These are phyloP conservation scores for Baryphthengus martii DNA, from an alignment of 2,113 vertebrate species.

Conservation along the genomic window DNA sequence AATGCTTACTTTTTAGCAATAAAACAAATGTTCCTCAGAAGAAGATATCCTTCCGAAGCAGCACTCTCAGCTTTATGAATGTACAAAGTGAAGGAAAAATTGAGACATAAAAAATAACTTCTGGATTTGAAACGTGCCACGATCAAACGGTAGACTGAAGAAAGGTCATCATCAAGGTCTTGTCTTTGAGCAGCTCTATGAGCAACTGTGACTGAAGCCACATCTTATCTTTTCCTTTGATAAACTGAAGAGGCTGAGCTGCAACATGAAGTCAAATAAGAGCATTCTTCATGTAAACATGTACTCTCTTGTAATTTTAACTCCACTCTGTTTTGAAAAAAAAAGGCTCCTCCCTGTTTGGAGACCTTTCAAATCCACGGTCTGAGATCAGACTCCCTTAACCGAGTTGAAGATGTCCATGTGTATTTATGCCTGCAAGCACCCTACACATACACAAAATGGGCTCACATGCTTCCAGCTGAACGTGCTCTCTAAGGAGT, in stretches of 20 bases:
- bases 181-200: not conserved
- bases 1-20: conserved; percentile 21
- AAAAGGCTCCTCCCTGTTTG: not conserved
- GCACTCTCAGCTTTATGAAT: not conserved
- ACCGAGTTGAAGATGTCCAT: not conserved
- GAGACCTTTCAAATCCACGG: not conserved
- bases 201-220: not conserved
- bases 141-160: not conserved
- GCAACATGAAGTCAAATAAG: not conserved
- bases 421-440: not conserved
- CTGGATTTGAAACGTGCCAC: not conserved
- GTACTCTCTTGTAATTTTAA: not conserved
- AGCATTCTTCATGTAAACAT: not conserved
- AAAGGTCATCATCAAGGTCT: not conserved
- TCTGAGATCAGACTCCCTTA: not conserved
- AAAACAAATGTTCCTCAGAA: not conserved
- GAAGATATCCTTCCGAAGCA: not conserved
- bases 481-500: not conserved
- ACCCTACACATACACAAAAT: not conserved
- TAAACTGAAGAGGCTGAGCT: not conserved
- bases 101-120: not conserved
- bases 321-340: not conserved
- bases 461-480: not conserved
- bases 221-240: not conserved
- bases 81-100: not conserved